These are phyloP conservation scores for Ageneiosus marmoratus DNA, from an alignment of 2,113 vertebrate genomes.

Conservation along the genomic window DNA sequence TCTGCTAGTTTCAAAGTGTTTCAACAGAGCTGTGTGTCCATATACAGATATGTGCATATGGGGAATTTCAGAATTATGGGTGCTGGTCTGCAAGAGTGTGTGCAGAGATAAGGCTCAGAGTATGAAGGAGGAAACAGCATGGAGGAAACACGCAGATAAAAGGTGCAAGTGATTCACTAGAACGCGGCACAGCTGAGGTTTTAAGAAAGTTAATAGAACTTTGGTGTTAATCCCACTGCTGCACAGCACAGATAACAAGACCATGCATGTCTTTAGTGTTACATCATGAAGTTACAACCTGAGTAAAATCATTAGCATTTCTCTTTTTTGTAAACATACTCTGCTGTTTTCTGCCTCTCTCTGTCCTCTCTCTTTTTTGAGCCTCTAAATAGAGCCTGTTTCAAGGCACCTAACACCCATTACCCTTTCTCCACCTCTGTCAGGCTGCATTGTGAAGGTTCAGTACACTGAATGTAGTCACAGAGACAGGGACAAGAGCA, in stretches of 20 bases:
- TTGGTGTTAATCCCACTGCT: conserved; percentile 46
- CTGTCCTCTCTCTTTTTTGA: background rate
- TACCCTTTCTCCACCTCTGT: conserved; percentile 5
- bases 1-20: background rate
- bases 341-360: background rate
- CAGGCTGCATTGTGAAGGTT: conserved; percentile 29
- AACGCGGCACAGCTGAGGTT: conserved; percentile 38
- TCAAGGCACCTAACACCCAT: conserved; percentile 1
- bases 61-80: background rate
- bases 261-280: conserved; percentile 14
- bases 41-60: background rate
- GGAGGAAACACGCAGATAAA: conserved; percentile 49
- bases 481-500: conserved; percentile 10
- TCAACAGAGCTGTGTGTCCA: background rate
- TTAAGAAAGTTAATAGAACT: conserved; percentile 45
- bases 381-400: background rate
- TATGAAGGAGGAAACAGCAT: conserved; percentile 22
- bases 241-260: conserved; percentile 40
- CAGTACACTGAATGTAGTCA: conserved; percentile 1
- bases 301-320: conserved; percentile 10
- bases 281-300: conserved; percentile 29
- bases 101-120: conserved; percentile 34
- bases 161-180: conserved; percentile 22
- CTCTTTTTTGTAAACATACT: background rate
- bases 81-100: conserved; percentile 26